These are phyloP conservation scores for Gulo gulo DNA, from an alignment of 2,113 vertebrate species.

Conservation along the genomic window DNA sequence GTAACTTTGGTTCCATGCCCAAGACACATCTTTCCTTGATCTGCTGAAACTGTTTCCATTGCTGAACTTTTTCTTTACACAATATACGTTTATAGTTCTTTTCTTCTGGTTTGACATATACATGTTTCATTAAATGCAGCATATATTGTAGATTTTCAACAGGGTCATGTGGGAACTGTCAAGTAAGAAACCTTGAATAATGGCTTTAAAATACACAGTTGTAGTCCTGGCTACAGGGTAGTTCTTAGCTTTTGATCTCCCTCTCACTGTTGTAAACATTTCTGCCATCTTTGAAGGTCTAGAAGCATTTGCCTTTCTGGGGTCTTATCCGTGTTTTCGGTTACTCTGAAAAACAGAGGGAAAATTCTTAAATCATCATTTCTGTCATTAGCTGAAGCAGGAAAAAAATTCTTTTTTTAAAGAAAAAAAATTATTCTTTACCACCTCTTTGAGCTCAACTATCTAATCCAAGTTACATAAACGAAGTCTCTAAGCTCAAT, in stretches of 20 bases:
- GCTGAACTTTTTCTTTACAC: slow-evolving; percentile 68
- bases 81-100: slow-evolving; percentile 77
- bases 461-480: background rate
- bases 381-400: background rate
- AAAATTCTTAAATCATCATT: slow-evolving; percentile 22
- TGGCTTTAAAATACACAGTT: slow-evolving; percentile 86
- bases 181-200: slow-evolving; percentile 86
- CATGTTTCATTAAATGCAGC: slow-evolving; percentile 86
- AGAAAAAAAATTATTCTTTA: background rate
- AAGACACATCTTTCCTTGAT: slow-evolving; percentile 83
- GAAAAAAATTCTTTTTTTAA: background rate
- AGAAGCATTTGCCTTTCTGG: slow-evolving; percentile 87
- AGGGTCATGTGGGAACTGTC: slow-evolving; percentile 83
- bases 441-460: background rate
- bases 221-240: slow-evolving; percentile 82
- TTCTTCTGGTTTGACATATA: slow-evolving; percentile 78
- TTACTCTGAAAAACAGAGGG: slow-evolving; percentile 84
- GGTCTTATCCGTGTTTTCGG: slow-evolving; percentile 82
- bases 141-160: slow-evolving; percentile 84
- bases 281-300: slow-evolving; percentile 85
- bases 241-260: slow-evolving; percentile 73
- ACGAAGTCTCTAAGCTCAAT: background rate
- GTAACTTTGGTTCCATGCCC: slow-evolving; percentile 93
- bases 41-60: slow-evolving; percentile 79
- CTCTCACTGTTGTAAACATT: slow-evolving; percentile 84